Conservation (phyloP, 2,113 vertebrate species). For the Morone chrysops region DNA sequence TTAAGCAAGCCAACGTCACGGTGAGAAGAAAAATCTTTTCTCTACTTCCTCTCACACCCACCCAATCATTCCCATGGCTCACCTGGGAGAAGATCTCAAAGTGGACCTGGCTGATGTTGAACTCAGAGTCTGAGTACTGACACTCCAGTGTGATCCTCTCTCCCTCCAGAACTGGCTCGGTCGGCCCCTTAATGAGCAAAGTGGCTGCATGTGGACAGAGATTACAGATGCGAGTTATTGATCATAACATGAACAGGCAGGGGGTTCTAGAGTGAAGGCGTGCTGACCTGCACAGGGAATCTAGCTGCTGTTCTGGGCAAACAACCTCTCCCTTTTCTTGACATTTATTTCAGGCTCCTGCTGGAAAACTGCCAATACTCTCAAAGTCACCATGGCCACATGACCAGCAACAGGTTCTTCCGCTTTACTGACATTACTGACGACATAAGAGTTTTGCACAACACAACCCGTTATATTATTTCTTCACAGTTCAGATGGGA, state of each 20-base stretch:
- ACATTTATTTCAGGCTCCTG: conserved; percentile 33
- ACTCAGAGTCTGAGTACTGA: conserved; percentile 61
- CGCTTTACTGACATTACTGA: neutral
- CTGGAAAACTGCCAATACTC: conserved; percentile 13
- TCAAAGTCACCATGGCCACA: conserved; percentile 11
- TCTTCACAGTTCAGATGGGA: neutral
- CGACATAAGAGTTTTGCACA: neutral
- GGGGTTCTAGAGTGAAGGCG: neutral
- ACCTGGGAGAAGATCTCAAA: conserved; percentile 80
- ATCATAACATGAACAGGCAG: conserved; percentile 34
- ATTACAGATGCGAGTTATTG: conserved; percentile 53
- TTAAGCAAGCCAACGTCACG: neutral
- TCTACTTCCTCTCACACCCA: neutral
- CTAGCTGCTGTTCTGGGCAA: conserved; percentile 19
- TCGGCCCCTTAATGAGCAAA: conserved; percentile 79
- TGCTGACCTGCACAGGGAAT: conserved; percentile 7
- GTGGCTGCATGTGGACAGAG: conserved; percentile 75
- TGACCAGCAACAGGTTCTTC: conserved; percentile 54
- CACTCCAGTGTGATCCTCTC: conserved; percentile 79
- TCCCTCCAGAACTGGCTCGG: conserved; percentile 73
- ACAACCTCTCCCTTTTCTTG: conserved; percentile 48
- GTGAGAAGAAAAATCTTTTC: neutral
- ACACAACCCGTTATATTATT: neutral
- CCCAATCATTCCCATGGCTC: conserved; percentile 12
- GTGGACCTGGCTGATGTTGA: conserved; percentile 79